Conservation (phyloP, 2,797 vertebrate species). For the Erethizon dorsatum region DNA sequence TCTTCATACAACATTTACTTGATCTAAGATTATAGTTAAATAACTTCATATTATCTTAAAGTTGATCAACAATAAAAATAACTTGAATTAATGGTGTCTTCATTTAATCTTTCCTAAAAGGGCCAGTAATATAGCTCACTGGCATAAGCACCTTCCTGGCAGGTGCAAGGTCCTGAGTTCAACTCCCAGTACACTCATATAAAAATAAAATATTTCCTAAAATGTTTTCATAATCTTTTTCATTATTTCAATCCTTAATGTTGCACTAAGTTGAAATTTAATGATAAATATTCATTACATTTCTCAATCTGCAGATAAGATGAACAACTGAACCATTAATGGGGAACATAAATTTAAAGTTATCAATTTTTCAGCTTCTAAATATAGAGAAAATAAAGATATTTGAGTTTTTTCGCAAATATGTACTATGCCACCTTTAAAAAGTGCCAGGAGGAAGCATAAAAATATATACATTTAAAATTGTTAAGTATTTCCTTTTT, state of each 20-base stretch:
- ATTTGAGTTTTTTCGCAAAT: background rate
- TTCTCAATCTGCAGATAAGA: conserved; percentile 10
- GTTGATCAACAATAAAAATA: conserved; percentile 5
- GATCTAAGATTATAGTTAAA: conserved; percentile 34
- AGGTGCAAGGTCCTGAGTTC: no score
- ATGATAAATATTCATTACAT: conserved; percentile 56
- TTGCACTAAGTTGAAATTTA: conserved; percentile 19
- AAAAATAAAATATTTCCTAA: background rate
- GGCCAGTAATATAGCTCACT: no score
- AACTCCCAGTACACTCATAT: no score
- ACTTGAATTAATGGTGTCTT: background rate
- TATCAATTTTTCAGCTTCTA: background rate
- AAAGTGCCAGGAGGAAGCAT: background rate
- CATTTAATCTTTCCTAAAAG: background rate
- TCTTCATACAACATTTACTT: conserved; percentile 23
- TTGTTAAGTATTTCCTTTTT: background rate
- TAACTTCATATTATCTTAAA: conserved; percentile 24
- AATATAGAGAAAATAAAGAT: background rate
- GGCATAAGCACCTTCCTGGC: no score
- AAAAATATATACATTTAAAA: background rate
- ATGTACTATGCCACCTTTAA: background rate
- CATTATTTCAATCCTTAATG: background rate
- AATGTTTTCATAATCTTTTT: background rate
- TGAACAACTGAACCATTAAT: conserved; percentile 40
- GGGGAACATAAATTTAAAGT: background rate